Evolutionary conservation across 1,140 invertebrate species (phyloP).

Genomic region (Saxidomus purpurata): DNA sequence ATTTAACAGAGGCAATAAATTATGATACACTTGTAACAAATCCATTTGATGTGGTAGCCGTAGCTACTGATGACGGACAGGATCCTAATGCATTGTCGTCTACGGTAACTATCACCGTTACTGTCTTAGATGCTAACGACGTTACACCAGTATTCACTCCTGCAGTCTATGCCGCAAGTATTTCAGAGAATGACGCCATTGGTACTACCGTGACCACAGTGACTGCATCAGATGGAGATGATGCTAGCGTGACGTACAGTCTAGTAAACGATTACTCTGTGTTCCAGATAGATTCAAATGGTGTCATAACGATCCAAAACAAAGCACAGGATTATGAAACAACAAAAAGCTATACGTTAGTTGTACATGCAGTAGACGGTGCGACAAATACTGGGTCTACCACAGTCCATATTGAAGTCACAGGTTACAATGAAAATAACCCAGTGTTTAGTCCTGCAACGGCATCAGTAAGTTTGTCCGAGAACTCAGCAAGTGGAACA

Average conservation of each 20-base stretch:
- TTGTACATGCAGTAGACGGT: conserved; percentile 67
- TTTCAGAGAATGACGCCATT: conserved; percentile 60
- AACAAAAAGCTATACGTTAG: conserved; percentile 66
- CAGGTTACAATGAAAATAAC: conserved; percentile 96
- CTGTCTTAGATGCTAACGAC: conserved; percentile 75
- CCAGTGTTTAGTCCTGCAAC: conserved; percentile 90
- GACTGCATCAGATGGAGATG: conserved; percentile 37
- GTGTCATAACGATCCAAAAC: conserved; percentile 74
- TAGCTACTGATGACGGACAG: conserved; percentile 71
- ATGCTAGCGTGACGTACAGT: conserved; percentile 23
- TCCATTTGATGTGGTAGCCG: conserved; percentile 66
- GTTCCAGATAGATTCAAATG: conserved; percentile 65
- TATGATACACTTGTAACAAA: conserved; percentile 58
- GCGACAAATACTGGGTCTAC: conserved; percentile 59
- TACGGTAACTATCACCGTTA: conserved; percentile 69
- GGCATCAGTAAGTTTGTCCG: conserved; percentile 49
- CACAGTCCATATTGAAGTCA: conserved; percentile 70
- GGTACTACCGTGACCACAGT: conserved; percentile 50
- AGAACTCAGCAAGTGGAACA: conserved; percentile 88
- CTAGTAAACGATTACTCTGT: conserved; percentile 31
- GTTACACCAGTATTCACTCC: conserved; percentile 72
- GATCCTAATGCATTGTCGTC: conserved; percentile 3
- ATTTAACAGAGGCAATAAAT: conserved; percentile 51
- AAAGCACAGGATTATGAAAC: conserved; percentile 94
- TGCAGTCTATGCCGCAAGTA: conserved; percentile 29